A percentile compares a stretch with the other conserved stretches of the same genome.
Evolutionary conservation across 1,140 invertebrate species (phyloP).

Genomic region (Anthonomus grandis): DNA sequence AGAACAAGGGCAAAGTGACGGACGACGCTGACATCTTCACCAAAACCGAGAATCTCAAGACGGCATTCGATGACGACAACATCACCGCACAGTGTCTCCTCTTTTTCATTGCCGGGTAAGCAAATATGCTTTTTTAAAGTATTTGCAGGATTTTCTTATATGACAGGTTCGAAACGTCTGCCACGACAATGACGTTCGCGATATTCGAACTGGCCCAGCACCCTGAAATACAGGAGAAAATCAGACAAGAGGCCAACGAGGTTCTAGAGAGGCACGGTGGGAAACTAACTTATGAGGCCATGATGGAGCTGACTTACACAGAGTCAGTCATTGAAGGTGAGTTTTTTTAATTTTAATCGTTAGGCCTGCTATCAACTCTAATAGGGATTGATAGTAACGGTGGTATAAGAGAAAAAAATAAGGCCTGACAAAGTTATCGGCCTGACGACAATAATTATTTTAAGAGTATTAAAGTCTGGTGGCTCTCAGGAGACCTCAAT

Average conservation of each 20-base stretch:
- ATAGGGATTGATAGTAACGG: no score
- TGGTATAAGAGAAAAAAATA: no score
- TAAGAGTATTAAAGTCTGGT: no score
- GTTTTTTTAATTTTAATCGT: no score
- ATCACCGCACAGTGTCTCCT: constrained; percentile 48
- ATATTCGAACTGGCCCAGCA: constrained; percentile 47
- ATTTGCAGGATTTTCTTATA: no score
- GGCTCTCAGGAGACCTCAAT: no score
- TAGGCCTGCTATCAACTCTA: no score
- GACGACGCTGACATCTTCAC: constrained; percentile 36
- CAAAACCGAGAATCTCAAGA: constrained; percentile 13
- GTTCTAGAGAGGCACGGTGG: constrained; percentile 50
- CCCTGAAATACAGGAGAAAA: constrained; percentile 49
- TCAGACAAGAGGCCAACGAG: constrained; percentile 47
- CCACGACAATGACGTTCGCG: constrained; percentile 46
- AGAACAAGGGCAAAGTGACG: constrained; percentile 48
- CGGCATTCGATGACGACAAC: constrained; percentile 20
- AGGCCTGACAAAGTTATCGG: no score
- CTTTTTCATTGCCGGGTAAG: constrained; percentile 57
- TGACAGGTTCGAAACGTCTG: constrained; percentile 48
- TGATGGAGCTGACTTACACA: constrained; percentile 53
- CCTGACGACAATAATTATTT: no score
- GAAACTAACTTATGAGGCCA: constrained; percentile 54
- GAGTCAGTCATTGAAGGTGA: constrained; percentile 48
- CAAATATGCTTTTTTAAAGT: no score